Evolutionary conservation across 2,888 invertebrate genomes (phyloP).

Genomic region (Melitaea athalia): DNA sequence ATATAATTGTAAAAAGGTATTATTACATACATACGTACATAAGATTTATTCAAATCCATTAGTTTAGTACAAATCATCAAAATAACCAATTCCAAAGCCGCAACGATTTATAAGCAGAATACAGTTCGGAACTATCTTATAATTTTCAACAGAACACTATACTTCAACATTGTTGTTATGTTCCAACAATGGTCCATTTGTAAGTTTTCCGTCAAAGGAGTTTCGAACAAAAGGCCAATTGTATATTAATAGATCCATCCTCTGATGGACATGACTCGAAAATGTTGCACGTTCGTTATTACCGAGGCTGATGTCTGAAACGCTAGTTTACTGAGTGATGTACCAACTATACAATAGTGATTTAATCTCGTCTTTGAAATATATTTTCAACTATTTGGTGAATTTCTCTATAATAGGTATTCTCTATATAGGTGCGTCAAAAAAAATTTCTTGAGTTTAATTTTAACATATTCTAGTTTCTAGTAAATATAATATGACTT

Average conservation of each 20-base stretch:
- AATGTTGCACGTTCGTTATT: background rate
- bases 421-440: too few relatives aligned
- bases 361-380: too few relatives aligned
- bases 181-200: slow-evolving; percentile 14
- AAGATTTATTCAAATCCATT: too few relatives aligned
- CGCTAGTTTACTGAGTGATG: too few relatives aligned
- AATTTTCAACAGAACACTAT: background rate
- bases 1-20: too few relatives aligned
- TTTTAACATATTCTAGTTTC: too few relatives aligned
- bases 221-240: slow-evolving; percentile 15
- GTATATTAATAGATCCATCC: slow-evolving; percentile 22
- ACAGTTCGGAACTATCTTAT: background rate
- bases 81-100: background rate
- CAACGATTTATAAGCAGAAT: background rate
- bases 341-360: too few relatives aligned
- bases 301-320: background rate
- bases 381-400: too few relatives aligned
- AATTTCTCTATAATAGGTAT: too few relatives aligned
- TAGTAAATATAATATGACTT: too few relatives aligned
- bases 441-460: too few relatives aligned
- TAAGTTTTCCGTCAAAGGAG: slow-evolving; percentile 25
- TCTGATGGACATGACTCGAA: background rate
- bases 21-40: too few relatives aligned
- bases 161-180: slow-evolving; percentile 1
- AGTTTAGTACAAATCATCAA: background rate